These are phyloP conservation scores for Phortica variegata DNA, from an alignment of 1,140 invertebrate genomes.

Conservation along the genomic window DNA sequence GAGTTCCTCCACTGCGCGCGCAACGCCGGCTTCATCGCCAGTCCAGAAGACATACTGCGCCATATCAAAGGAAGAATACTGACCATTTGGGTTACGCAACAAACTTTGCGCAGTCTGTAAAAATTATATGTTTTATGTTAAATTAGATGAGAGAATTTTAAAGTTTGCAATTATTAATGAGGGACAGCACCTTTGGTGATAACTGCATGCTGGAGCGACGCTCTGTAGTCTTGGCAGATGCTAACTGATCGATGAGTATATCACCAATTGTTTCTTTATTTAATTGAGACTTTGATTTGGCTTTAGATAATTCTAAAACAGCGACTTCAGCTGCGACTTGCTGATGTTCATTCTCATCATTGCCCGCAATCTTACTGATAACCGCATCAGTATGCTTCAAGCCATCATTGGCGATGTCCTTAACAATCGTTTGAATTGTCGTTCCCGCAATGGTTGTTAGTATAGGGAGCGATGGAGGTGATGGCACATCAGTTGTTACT, in stretches of 20 bases:
- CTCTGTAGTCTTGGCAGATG: conserved; percentile 33
- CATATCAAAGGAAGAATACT: conserved; percentile 70
- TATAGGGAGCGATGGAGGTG: conserved; percentile 9
- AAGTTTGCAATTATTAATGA: no score
- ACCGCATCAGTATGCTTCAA: no score
- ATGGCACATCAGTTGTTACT: background rate
- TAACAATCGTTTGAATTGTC: background rate
- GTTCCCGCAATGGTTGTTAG: conserved; percentile 2
- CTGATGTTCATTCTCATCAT: background rate
- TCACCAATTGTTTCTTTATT: conserved; percentile 46
- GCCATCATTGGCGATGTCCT: no score
- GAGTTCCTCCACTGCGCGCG: conserved; percentile 71
- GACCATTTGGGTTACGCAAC: conserved; percentile 59
- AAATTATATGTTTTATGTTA: no score
- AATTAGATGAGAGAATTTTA: no score
- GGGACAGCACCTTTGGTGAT: conserved; percentile 41
- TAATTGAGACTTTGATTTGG: background rate
- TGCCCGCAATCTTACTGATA: no score
- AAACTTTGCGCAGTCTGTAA: conserved; percentile 51
- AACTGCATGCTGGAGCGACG: conserved; percentile 33
- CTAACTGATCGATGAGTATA: conserved; percentile 32
- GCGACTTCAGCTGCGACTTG: background rate
- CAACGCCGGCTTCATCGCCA: conserved; percentile 73
- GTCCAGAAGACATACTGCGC: conserved; percentile 79
- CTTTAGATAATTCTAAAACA: conserved; percentile 13